These are phyloP conservation scores for Pteropus alecto DNA, from an alignment of 2,113 vertebrate species.

Conservation along the genomic window DNA sequence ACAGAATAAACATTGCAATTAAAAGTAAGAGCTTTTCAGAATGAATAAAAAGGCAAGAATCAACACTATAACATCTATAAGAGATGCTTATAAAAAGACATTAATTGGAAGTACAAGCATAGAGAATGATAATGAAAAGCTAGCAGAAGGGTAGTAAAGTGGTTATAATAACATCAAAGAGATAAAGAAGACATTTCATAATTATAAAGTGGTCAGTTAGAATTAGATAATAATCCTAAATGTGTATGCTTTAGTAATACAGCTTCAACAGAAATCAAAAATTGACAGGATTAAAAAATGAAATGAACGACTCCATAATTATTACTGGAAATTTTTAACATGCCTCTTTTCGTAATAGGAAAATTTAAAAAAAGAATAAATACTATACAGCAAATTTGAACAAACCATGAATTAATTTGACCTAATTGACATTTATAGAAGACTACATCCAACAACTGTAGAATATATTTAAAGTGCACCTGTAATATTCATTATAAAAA, in stretches of 20 bases:
- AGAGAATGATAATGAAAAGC: background rate
- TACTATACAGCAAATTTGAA: background rate
- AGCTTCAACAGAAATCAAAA: background rate
- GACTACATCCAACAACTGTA: background rate
- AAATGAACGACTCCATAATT: background rate
- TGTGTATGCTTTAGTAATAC: background rate
- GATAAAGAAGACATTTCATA: background rate
- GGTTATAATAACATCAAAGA: background rate
- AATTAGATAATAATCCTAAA: background rate
- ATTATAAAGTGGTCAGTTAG: background rate
- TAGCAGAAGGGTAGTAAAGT: background rate
- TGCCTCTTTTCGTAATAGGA: background rate
- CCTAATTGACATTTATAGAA: background rate
- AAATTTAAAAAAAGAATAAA: background rate
- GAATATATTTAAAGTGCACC: background rate
- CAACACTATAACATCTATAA: background rate
- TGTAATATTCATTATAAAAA: background rate
- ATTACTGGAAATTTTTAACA: background rate
- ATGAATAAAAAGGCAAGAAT: background rate
- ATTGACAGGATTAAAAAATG: background rate
- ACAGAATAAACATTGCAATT: background rate
- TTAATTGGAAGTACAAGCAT: background rate
- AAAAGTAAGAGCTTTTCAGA: background rate
- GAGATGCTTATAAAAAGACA: background rate
- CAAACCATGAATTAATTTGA: background rate